These are phyloP conservation scores for Anarsia innoxiella DNA, from an alignment of 2,888 invertebrate genomes.

Conservation along the genomic window DNA sequence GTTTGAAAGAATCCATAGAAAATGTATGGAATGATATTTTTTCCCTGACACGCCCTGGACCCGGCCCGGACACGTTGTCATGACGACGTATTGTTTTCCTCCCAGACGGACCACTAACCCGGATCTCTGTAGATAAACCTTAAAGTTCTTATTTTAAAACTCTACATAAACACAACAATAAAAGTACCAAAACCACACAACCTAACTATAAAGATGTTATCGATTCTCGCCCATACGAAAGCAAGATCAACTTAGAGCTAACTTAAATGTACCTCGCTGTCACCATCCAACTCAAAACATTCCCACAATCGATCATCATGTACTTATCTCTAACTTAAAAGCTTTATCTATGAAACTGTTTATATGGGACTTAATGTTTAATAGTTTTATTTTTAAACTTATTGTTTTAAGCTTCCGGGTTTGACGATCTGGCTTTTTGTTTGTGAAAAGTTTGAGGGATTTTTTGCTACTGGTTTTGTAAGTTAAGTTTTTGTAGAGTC, in stretches of 20 bases:
- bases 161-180: constrained; percentile 7
- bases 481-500: too few species aligned
- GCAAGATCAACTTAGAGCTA: constrained; percentile 48
- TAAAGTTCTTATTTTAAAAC: too few species aligned
- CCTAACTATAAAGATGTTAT: constrained; percentile 42
- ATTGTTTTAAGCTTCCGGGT: constrained; percentile 35
- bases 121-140: too few species aligned
- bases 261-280: constrained; percentile 68
- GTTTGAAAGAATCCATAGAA: too few species aligned
- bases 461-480: too few species aligned
- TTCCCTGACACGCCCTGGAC: too few species aligned
- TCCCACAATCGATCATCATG: constrained; percentile 71
- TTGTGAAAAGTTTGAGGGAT: constrained; percentile 1
- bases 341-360: constrained; percentile 59
- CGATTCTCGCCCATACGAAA: constrained; percentile 49
- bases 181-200: constrained; percentile 39
- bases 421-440: constrained; percentile 9
- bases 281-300: constrained; percentile 48
- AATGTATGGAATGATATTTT: too few species aligned
- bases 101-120: too few species aligned
- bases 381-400: constrained; percentile 22
- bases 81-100: too few species aligned
- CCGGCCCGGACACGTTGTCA: too few species aligned
- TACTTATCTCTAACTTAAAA: constrained; percentile 63
- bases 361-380: constrained; percentile 40